Conservation (phyloP, 2,888 invertebrate genomes). For the Acanthosepion esculentum region DNA sequence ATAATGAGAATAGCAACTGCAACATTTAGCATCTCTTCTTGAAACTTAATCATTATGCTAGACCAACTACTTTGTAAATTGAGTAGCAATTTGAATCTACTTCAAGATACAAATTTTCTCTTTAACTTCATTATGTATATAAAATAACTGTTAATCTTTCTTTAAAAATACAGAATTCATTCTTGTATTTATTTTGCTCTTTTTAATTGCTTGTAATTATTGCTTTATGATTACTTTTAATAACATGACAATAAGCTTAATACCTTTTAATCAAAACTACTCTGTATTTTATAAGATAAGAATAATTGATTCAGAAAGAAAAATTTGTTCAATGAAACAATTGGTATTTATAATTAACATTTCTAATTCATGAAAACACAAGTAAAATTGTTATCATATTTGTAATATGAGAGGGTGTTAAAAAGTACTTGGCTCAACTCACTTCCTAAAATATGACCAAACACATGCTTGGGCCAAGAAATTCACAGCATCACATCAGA, state of each 20-base stretch:
- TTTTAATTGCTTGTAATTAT: not conserved
- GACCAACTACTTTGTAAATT: not conserved
- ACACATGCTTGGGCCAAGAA: no score
- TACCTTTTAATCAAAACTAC: not conserved
- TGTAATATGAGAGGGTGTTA: not conserved
- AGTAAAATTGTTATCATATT: not conserved
- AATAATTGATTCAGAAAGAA: conserved; percentile 13
- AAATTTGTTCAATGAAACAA: not conserved
- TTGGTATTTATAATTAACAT: not conserved
- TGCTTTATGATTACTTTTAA: not conserved
- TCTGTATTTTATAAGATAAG: not conserved
- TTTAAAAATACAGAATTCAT: not conserved
- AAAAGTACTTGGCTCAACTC: not conserved
- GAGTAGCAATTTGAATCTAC: not conserved
- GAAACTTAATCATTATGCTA: not conserved
- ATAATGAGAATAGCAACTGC: not conserved
- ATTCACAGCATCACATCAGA: no score
- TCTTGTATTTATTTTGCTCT: not conserved
- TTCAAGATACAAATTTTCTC: not conserved
- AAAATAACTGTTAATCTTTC: not conserved
- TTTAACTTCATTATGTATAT: not conserved
- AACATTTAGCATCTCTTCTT: not conserved
- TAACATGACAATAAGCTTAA: not conserved
- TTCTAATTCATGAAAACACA: not conserved
- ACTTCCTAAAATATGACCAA: no score